Conservation (phyloP, 2,113 vertebrate genomes). For the Labeo rohita region DNA sequence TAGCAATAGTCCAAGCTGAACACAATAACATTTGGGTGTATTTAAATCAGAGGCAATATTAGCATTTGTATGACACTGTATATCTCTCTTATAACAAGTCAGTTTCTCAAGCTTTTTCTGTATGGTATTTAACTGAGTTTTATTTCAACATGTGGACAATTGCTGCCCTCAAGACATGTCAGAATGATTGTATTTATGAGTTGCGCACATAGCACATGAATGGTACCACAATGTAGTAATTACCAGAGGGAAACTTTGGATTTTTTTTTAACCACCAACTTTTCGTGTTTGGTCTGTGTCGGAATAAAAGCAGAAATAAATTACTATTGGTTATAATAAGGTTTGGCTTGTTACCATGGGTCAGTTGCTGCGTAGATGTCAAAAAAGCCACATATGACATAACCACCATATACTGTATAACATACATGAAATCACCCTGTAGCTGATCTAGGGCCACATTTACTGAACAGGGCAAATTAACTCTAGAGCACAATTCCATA, state of each 20-base stretch:
- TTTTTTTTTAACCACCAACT: not conserved
- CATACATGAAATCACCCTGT: no score
- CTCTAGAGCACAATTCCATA: no score
- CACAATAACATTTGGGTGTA: conserved; percentile 1
- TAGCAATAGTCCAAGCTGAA: conserved; percentile 25
- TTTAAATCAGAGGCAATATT: conserved; percentile 21
- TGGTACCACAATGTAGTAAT: not conserved
- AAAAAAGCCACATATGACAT: not conserved
- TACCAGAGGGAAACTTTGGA: not conserved
- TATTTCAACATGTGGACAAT: conserved; percentile 15
- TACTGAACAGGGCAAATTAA: no score
- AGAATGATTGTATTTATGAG: not conserved
- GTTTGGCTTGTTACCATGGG: not conserved
- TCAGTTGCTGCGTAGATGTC: not conserved
- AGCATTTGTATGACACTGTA: conserved; percentile 9
- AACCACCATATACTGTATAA: not conserved
- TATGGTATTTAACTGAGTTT: not conserved
- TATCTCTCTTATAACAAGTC: conserved; percentile 3
- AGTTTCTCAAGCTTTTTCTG: not conserved
- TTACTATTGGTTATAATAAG: not conserved
- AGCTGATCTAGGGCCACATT: not conserved
- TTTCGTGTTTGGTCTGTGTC: not conserved
- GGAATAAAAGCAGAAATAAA: not conserved
- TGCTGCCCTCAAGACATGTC: not conserved
- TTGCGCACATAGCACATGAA: not conserved